phyloP scores from a whole-genome alignment of 2,797 vertebrate genomes.

The Ctenopoma kingsleyae region DNA sequence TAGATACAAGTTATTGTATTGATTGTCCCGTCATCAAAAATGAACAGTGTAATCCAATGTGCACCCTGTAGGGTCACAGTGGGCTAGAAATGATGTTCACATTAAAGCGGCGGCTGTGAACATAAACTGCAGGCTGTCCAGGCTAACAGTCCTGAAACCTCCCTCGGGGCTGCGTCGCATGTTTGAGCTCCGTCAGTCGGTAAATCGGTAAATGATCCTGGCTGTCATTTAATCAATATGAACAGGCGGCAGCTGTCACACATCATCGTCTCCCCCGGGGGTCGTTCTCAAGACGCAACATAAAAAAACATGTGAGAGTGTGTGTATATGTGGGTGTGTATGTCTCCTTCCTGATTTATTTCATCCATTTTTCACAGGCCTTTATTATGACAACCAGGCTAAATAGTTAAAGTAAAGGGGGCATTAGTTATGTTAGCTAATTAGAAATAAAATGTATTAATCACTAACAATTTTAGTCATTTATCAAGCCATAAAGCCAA shows the following conservation, averaged over 20 bases:
- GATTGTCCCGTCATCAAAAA: constrained; percentile 7
- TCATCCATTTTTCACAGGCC: constrained; percentile 33
- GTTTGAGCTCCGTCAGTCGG: constrained; percentile 64
- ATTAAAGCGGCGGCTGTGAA: constrained; percentile 36
- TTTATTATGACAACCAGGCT: constrained; percentile 33
- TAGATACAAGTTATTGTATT: neutral
- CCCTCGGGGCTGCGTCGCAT: constrained; percentile 58
- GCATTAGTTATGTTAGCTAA: neutral
- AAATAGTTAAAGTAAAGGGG: neutral
- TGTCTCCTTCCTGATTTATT: constrained; percentile 24
- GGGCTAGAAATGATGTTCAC: constrained; percentile 43
- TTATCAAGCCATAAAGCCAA: no score
- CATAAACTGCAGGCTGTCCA: constrained; percentile 35
- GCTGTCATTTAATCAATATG: constrained; percentile 93
- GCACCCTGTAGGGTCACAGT: constrained; percentile 30
- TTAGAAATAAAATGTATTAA: neutral
- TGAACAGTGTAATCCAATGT: constrained; percentile 27
- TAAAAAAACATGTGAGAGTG: constrained; percentile 28
- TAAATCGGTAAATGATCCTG: constrained; percentile 86
- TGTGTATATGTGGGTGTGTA: constrained; percentile 8
- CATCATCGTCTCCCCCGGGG: constrained; percentile 84
- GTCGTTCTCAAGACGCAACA: constrained; percentile 55
- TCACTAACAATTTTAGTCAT: no score
- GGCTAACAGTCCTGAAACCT: constrained; percentile 37
- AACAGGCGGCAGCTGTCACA: constrained; percentile 89